Percentiles rank a stretch among this genome's conserved stretches.
phyloP scores from a whole-genome alignment of 2,888 invertebrate genomes.

The Cataglyphis livida region DNA sequence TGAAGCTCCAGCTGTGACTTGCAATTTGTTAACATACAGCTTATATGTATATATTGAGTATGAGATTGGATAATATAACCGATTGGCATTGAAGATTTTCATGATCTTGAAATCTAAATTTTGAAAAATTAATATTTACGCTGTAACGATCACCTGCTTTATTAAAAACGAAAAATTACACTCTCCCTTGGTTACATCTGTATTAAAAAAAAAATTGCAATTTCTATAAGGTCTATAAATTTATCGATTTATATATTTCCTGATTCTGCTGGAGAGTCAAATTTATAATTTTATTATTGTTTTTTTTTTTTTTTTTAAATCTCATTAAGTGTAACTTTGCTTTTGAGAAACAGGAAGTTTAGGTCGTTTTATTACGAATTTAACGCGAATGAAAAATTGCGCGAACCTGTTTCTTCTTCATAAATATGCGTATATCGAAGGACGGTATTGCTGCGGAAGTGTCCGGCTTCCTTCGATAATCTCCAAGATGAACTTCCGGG shows the following conservation, averaged over 20 bases:
- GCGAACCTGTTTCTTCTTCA: slow-evolving; percentile 10
- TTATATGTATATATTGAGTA: background rate
- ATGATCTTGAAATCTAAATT: background rate
- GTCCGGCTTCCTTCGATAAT: background rate
- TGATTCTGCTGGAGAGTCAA: background rate
- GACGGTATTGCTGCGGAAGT: slow-evolving; percentile 6
- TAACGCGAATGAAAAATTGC: slow-evolving; percentile 4
- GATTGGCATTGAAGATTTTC: background rate
- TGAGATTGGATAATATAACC: background rate
- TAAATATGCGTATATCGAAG: slow-evolving; percentile 26
- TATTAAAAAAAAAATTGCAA: background rate
- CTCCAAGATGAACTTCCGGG: slow-evolving; percentile 61
- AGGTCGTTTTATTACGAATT: background rate
- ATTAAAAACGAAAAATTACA: background rate
- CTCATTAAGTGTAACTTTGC: background rate
- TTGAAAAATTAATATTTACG: background rate
- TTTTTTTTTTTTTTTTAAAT: background rate
- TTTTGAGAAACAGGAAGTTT: slow-evolving; percentile 2
- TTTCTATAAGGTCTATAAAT: background rate
- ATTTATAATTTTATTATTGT: background rate
- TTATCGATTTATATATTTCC: background rate
- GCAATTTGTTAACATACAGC: slow-evolving; percentile 41
- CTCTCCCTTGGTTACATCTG: background rate
- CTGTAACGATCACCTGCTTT: background rate
- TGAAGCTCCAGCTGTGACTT: slow-evolving; percentile 18